Percentiles rank a stretch among this genome's conserved stretches.
These are phyloP conservation scores for Melanotaenia boesemani DNA, from an alignment of 2,797 vertebrate genomes.

Conservation along the genomic window DNA sequence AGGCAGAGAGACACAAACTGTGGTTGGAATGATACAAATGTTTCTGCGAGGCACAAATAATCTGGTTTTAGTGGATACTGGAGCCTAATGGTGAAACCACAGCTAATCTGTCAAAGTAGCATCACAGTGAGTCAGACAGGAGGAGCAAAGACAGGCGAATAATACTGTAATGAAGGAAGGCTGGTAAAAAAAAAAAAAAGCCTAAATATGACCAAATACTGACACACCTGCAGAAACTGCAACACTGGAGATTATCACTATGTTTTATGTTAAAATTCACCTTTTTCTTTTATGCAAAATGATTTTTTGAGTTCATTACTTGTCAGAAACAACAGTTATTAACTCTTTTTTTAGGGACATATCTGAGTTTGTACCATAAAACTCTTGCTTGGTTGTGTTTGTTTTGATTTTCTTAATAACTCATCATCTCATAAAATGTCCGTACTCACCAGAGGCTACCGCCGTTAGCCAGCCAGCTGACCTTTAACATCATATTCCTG, in stretches of 20 bases:
- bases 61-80: slow-evolving; percentile 5
- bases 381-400: no score
- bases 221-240: not conserved
- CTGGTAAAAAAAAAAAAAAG: not conserved
- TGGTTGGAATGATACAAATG: slow-evolving; percentile 24
- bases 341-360: no score
- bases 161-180: not conserved
- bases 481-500: not conserved
- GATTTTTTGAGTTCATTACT: no score
- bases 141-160: not conserved
- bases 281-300: no score
- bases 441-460: no score
- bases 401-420: no score
- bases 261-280: not conserved
- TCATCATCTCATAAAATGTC: no score
- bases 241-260: not conserved
- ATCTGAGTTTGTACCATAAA: no score
- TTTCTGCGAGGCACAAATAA: slow-evolving; percentile 31
- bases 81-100: slow-evolving; percentile 12
- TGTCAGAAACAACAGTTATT: no score
- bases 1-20: slow-evolving; percentile 23
- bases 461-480: no score
- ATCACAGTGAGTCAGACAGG: not conserved
- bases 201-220: not conserved
- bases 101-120: slow-evolving; percentile 19